Evolutionary conservation across 2,113 vertebrate genomes (phyloP).

Genomic region (Genyomyrus donnyi): DNA sequence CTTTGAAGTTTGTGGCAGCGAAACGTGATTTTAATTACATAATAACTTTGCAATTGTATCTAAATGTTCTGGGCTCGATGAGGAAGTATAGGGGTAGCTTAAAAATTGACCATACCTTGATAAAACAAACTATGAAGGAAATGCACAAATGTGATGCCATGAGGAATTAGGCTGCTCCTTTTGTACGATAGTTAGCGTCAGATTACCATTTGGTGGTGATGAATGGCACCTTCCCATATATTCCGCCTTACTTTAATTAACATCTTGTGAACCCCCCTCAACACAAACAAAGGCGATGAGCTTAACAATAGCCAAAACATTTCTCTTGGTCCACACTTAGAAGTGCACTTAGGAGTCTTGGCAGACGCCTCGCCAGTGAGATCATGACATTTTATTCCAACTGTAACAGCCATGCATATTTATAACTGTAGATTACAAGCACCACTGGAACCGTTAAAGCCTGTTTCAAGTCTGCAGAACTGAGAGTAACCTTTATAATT

Average conservation of each 20-base stretch:
- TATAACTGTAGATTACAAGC: neutral
- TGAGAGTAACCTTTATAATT: neutral
- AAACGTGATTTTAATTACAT: slow-evolving; percentile 85
- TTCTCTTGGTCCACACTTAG: slow-evolving; percentile 33
- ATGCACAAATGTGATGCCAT: slow-evolving; percentile 45
- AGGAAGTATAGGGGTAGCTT: slow-evolving; percentile 71
- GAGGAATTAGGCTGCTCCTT: slow-evolving; percentile 42
- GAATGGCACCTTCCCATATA: slow-evolving; percentile 46
- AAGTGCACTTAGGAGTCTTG: slow-evolving; percentile 25
- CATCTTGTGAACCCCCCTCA: slow-evolving; percentile 34
- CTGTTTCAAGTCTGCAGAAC: neutral
- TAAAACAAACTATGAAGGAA: slow-evolving; percentile 69
- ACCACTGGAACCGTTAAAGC: neutral
- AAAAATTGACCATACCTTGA: slow-evolving; percentile 65
- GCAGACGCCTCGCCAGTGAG: slow-evolving; percentile 42
- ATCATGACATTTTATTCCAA: slow-evolving; percentile 25
- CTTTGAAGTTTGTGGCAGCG: slow-evolving; percentile 74
- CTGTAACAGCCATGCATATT: slow-evolving; percentile 27
- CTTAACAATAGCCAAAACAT: slow-evolving; percentile 50
- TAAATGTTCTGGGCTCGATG: slow-evolving; percentile 75
- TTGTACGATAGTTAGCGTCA: slow-evolving; percentile 39
- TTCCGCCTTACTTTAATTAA: slow-evolving; percentile 54
- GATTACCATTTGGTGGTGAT: slow-evolving; percentile 37
- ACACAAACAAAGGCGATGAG: slow-evolving; percentile 35
- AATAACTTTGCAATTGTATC: slow-evolving; percentile 87